Evolutionary conservation across 2,113 vertebrate species (phyloP), one percentile per base, ranked within the genome.

Genomic region (Calyptomena viridis): DNA sequence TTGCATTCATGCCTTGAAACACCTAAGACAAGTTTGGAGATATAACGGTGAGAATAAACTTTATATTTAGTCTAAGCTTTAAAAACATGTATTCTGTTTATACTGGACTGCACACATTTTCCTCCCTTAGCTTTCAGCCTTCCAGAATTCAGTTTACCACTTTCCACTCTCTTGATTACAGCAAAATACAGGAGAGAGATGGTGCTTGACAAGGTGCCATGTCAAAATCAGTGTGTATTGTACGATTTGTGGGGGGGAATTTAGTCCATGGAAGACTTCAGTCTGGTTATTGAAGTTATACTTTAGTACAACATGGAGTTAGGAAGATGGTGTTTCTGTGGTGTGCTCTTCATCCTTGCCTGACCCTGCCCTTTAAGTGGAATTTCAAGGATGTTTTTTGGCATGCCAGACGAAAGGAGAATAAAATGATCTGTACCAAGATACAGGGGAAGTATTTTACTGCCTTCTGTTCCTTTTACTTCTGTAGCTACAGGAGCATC

Each of bases 291-390:
- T 73, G 35, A 47, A 13, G 63, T 90, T 56, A 12, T 27, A 5
- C 37, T 42, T 79, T 10, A 27, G 2, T 28, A 31, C 1, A 2
- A 5, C 1, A 0, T 39, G 5, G 19, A 53, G 20, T 49, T 77
- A 40, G 28, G 46, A 66, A 30, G 62, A 8, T 12, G 22, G 4
- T 24, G 16, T 25, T 82, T 63, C 42, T 46, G 31, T 9, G n/a
- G n/a, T 21, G 14, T 19, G 22, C 39, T 81, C 9, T 33, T 64
- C 35, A 33, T 77, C 80, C 42, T 55, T 5, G 4, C 55, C 60
- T 1, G 1, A 6, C 25, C 63, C 52, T 59, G 2, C 35, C 18
- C 17, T 64, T 35, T 17, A 20, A 74, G 39, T 52, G 50, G 33
- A 82, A 47, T 71, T 71, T 31, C 1, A 3, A 75, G 37, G 56